Evolutionary conservation across 1,140 invertebrate genomes (phyloP).

Genomic region (Popillia japonica): DNA sequence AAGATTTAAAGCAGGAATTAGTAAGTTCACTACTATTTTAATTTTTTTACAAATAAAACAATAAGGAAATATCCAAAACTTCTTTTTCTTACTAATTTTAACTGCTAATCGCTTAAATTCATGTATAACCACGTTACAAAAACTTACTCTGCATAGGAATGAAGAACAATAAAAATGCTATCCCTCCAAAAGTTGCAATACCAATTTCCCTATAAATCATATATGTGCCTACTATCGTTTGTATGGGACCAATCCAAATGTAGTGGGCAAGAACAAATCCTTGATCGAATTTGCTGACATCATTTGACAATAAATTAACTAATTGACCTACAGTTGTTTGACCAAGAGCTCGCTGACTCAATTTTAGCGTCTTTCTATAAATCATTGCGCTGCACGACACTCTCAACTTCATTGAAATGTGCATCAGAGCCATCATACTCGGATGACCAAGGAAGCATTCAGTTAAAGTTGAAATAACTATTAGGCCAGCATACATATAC

Average conservation of each 20-base stretch:
- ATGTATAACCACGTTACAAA: slow-evolving; percentile 7
- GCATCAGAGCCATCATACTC: slow-evolving; percentile 77
- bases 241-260: slow-evolving; percentile 68
- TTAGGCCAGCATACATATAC: slow-evolving; percentile 71
- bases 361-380: slow-evolving; percentile 78
- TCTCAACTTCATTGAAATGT: slow-evolving; percentile 81
- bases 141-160: slow-evolving; percentile 82
- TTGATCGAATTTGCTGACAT: slow-evolving; percentile 70
- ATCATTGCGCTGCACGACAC: slow-evolving; percentile 80
- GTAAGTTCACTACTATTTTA: too few species aligned
- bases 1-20: too few species aligned
- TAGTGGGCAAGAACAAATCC: slow-evolving; percentile 61
- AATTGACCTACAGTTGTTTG: slow-evolving; percentile 86
- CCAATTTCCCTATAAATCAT: slow-evolving; percentile 61
- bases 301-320: slow-evolving; percentile 93
- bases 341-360: slow-evolving; percentile 74
- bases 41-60: too few species aligned
- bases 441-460: slow-evolving; percentile 79
- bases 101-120: too few species aligned
- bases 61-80: too few species aligned
- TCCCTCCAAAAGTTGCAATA: slow-evolving; percentile 75
- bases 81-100: too few species aligned
- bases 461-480: slow-evolving; percentile 74
- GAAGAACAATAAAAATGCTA: slow-evolving; percentile 78
- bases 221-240: slow-evolving; percentile 61